These are phyloP conservation scores for Tetramorium parvispinum DNA, from an alignment of 1,140 invertebrate species.

Conservation along the genomic window DNA sequence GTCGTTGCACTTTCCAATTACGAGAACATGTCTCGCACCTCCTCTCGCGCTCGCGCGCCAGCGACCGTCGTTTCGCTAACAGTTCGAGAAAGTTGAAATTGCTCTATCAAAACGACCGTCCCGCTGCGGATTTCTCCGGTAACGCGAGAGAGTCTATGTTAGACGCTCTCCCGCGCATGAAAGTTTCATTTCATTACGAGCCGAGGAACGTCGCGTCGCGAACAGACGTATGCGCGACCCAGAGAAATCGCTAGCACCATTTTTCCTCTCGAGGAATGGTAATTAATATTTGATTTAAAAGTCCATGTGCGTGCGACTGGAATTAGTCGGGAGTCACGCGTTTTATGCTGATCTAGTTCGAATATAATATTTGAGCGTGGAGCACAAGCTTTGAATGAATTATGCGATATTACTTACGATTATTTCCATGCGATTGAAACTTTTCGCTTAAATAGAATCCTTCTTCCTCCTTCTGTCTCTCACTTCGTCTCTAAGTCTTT, in stretches of 20 bases:
- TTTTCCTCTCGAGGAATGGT: background rate
- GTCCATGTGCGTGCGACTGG: no score
- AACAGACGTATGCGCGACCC: background rate
- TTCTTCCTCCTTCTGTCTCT: no score
- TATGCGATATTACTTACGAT: background rate
- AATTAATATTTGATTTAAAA: constrained; percentile 33
- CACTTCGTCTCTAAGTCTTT: background rate
- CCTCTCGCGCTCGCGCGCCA: constrained; percentile 28
- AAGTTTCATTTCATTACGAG: constrained; percentile 68
- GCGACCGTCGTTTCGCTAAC: constrained; percentile 32
- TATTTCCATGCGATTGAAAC: background rate
- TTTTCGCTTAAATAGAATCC: background rate
- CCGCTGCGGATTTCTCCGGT: constrained; percentile 68
- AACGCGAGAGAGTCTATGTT: constrained; percentile 66
- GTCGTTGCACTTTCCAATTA: constrained; percentile 60
- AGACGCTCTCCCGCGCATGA: constrained; percentile 66
- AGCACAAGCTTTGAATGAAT: background rate
- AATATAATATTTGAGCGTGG: background rate
- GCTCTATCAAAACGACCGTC: constrained; percentile 69
- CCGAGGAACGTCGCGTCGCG: constrained; percentile 12
- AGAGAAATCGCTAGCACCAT: constrained; percentile 31
- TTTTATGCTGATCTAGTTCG: background rate
- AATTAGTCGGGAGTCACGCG: background rate
- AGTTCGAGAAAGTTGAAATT: constrained; percentile 74
- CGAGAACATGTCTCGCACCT: constrained; percentile 27